A percentile compares a stretch with the other conserved stretches of the same genome.
These are phyloP conservation scores for Xestobium rufovillosum DNA, from an alignment of 2,888 invertebrate genomes.

Conservation along the genomic window DNA sequence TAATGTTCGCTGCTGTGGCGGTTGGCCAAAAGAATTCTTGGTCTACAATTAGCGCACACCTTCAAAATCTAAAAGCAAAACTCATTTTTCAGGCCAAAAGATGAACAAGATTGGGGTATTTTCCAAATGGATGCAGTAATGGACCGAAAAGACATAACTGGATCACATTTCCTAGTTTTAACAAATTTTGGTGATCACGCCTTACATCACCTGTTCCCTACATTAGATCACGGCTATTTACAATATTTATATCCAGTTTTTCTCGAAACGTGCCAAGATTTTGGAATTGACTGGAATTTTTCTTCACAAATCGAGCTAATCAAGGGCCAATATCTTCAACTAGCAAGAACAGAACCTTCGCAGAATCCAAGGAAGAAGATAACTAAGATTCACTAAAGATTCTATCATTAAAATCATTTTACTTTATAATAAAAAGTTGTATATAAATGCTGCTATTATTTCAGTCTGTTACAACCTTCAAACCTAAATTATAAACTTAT, in stretches of 20 bases:
- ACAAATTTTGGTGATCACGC: slow-evolving; percentile 72
- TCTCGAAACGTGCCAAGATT: slow-evolving; percentile 57
- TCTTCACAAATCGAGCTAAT: slow-evolving; percentile 53
- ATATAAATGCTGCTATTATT: too few relatives aligned
- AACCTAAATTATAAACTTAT: too few relatives aligned
- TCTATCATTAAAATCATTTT: too few relatives aligned
- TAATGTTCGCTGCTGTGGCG: too few relatives aligned
- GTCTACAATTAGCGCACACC: too few relatives aligned
- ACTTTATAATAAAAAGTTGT: too few relatives aligned
- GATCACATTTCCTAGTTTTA: slow-evolving; percentile 58
- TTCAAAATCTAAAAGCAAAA: slow-evolving; percentile 26
- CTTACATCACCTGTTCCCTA: slow-evolving; percentile 75
- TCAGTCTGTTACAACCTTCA: too few relatives aligned
- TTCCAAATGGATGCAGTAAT: slow-evolving; percentile 67
- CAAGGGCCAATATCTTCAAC: slow-evolving; percentile 59
- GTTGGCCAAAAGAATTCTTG: too few relatives aligned
- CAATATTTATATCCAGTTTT: slow-evolving; percentile 57
- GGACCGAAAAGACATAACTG: slow-evolving; percentile 61
- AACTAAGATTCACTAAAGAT: too few relatives aligned
- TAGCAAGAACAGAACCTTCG: slow-evolving; percentile 46
- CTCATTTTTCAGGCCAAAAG: slow-evolving; percentile 39
- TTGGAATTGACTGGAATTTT: slow-evolving; percentile 46
- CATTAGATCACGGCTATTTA: slow-evolving; percentile 67
- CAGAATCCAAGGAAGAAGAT: slow-evolving; percentile 27
- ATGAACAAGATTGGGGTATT: slow-evolving; percentile 64